A percentile compares a stretch with the other conserved stretches of the same genome.
These are phyloP conservation scores for Noctua fimbriata DNA, from an alignment of 2,888 invertebrate species.

Conservation along the genomic window DNA sequence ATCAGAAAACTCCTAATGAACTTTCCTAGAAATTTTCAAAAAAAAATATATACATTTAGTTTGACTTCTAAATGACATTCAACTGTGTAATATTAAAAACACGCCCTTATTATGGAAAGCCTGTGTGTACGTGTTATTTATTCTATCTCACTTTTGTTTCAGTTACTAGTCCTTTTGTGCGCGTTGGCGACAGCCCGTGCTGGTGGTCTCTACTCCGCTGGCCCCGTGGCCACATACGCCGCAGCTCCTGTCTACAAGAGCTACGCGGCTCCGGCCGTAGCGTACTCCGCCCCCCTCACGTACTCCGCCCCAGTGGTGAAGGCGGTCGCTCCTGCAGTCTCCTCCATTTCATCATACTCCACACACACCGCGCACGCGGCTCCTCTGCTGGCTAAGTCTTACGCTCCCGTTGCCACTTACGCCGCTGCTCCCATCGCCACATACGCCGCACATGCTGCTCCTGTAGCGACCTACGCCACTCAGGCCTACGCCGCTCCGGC, in stretches of 20 bases:
- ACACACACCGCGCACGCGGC: slow-evolving; percentile 70
- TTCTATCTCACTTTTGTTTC: slow-evolving; percentile 64
- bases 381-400: slow-evolving; percentile 79
- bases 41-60: neutral
- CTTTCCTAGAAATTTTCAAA: too few species aligned
- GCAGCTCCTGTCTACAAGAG: slow-evolving; percentile 74
- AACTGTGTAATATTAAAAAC: neutral
- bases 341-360: slow-evolving; percentile 79
- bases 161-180: slow-evolving; percentile 90
- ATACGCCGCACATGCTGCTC: slow-evolving; percentile 75
- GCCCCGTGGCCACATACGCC: slow-evolving; percentile 63
- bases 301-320: slow-evolving; percentile 79
- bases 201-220: slow-evolving; percentile 83
- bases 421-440: slow-evolving; percentile 69
- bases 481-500: slow-evolving; percentile 74
- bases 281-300: slow-evolving; percentile 73
- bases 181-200: slow-evolving; percentile 90
- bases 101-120: neutral
- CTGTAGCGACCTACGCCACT: slow-evolving; percentile 69
- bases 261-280: slow-evolving; percentile 74
- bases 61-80: neutral
- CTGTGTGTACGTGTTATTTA: neutral
- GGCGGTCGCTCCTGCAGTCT: slow-evolving; percentile 81
- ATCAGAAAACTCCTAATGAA: neutral
- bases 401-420: slow-evolving; percentile 77